Conservation (phyloP, 2,888 invertebrate genomes). For the Athalia cordata region DNA sequence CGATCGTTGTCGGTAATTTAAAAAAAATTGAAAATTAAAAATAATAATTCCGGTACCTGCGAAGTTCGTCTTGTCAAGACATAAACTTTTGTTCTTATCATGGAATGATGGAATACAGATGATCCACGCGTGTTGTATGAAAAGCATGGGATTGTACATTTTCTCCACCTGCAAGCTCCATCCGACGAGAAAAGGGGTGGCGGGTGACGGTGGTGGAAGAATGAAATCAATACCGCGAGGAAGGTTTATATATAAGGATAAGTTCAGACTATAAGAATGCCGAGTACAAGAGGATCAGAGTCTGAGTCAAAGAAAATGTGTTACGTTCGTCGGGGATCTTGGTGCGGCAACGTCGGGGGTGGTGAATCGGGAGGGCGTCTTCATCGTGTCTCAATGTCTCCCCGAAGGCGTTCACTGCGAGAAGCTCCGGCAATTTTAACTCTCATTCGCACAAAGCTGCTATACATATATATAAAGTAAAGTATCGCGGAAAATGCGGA, state of each 20-base stretch:
- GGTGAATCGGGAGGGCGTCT: constrained; percentile 47
- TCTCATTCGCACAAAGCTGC: constrained; percentile 72
- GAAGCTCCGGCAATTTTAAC: constrained; percentile 68
- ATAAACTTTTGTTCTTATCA: no score
- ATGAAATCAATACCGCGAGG: not conserved
- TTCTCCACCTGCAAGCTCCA: no score
- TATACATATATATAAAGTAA: no score
- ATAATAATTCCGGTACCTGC: no score
- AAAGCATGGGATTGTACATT: no score
- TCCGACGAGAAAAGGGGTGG: no score
- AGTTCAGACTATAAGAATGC: constrained; percentile 38
- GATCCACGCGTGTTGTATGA: no score
- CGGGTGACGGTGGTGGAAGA: not conserved
- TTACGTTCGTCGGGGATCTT: not conserved
- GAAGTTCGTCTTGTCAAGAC: no score
- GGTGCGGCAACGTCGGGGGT: not conserved
- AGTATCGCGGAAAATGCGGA: constrained; percentile 67
- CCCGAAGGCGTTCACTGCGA: constrained; percentile 65
- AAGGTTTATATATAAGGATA: constrained; percentile 6
- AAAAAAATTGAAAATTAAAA: no score
- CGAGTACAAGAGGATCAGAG: constrained; percentile 21
- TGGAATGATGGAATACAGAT: no score
- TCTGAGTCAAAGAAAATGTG: constrained; percentile 41
- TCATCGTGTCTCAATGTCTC: constrained; percentile 72
- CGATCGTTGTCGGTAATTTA: no score